Conservation (phyloP, 2,113 vertebrate genomes). For the Thymallus thymallus region DNA sequence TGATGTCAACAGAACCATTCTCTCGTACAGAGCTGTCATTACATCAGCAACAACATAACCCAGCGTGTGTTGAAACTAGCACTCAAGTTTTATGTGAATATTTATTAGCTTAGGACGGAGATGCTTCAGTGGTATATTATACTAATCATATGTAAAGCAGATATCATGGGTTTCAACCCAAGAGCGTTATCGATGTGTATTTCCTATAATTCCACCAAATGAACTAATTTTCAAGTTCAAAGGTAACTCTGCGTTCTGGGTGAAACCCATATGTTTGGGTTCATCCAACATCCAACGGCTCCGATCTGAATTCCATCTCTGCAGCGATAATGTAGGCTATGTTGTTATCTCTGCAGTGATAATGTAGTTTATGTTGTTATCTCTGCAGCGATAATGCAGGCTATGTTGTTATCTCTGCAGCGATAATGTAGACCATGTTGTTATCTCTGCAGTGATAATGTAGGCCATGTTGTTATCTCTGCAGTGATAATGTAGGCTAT, state of each 20-base stretch:
- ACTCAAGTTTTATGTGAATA: too few relatives aligned
- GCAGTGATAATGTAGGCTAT: conserved; percentile 1
- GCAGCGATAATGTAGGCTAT: too few relatives aligned
- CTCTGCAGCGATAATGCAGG: conserved; percentile 4
- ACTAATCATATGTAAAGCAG: too few relatives aligned
- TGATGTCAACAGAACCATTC: too few relatives aligned
- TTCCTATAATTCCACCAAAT: conserved; percentile 8
- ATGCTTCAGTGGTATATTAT: too few relatives aligned
- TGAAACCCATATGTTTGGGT: conserved; percentile 26
- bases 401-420: too few relatives aligned
- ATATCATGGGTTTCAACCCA: background rate
- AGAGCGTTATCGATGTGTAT: conserved; percentile 25
- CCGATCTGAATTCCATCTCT: conserved; percentile 7
- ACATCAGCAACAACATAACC: too few relatives aligned
- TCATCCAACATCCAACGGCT: conserved; percentile 25
- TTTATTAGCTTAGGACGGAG: too few relatives aligned
- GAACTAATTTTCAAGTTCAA: conserved; percentile 24
- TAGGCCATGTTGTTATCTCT: too few relatives aligned
- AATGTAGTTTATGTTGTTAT: conserved; percentile 12
- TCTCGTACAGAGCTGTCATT: too few relatives aligned
- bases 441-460: conserved; percentile 23
- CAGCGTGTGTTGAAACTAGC: too few relatives aligned
- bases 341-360: too few relatives aligned
- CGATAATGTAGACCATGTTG: conserved; percentile 3
- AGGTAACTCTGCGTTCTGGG: conserved; percentile 20